Base-by-base conservation (phyloP, 1,140 invertebrate species). In the Macrotrachela quadricornifera region DNA sequence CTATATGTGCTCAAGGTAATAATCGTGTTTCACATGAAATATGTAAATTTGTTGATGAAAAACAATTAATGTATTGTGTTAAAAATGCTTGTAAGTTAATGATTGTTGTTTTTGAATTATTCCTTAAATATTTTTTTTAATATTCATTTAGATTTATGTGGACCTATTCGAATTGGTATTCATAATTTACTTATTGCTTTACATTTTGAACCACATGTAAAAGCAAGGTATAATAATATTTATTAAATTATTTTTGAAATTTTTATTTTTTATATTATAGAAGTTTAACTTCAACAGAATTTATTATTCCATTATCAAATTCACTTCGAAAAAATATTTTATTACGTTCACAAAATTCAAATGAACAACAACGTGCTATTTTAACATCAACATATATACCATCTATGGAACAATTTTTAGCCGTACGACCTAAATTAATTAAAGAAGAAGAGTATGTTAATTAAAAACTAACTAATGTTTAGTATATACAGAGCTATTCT, bases 1-100 rank as follows among this genome's bases (percentile, higher is more conserved):
- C 91, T 0, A 71, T 99, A 0, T 97, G 92, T 67, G 95, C 88
- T 66, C 92, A 99, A 70, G 90, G 86, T 53, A 91, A 90, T 70
- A 84, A 79, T 67, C 77, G 84, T 62, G 92, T 90, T 4, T 90
- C 92, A 0, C 92, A 97, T 70, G 83, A 82, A 1, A 71, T 99
- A 0, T 96, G 87, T 60, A 79, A 80, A 57, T 90, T 97, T 66
- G 87, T 99, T 6, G 90, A 96, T 66, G 85, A 94, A 64, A 90
- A 88, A 61, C 92, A 99, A 70, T 73, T 99, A 10, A 73, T 96
- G 43, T 97, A 95, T 70, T 87, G 88, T 13, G 94, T 97, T 57
- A 79, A 86, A 62, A 86, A 84, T 14, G 86, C 94, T 68, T 73
- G 72, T 74, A 61, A 71, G 68, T 62, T 40, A 2, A 9, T 10